These are phyloP conservation scores for Eriosoma lanigerum DNA, from an alignment of 1,140 invertebrate genomes.

Conservation along the genomic window DNA sequence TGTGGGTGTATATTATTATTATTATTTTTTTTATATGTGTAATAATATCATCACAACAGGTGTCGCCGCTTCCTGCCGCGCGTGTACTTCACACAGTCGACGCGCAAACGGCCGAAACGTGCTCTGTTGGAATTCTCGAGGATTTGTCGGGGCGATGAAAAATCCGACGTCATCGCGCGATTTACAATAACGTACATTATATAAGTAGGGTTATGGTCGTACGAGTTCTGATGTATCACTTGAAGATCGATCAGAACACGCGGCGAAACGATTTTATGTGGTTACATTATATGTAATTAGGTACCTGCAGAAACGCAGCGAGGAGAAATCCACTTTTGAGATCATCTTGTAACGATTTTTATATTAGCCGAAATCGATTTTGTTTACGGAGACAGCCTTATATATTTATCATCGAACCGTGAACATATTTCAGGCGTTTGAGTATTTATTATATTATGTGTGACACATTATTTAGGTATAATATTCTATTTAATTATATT, in stretches of 20 bases:
- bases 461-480: too few relatives aligned
- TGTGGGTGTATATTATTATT: constrained; percentile 16
- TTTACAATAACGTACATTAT: background rate
- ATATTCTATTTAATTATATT: too few relatives aligned
- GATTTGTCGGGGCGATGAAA: constrained; percentile 7
- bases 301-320: too few relatives aligned
- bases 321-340: too few relatives aligned
- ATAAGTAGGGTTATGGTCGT: background rate
- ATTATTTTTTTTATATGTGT: background rate
- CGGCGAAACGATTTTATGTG: background rate
- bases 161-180: constrained; percentile 30
- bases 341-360: too few relatives aligned
- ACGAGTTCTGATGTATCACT: constrained; percentile 39
- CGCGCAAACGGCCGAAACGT: constrained; percentile 7
- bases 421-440: too few relatives aligned
- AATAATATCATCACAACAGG: constrained; percentile 37
- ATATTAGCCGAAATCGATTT: too few relatives aligned
- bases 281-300: background rate
- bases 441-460: too few relatives aligned
- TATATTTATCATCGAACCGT: too few relatives aligned
- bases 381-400: too few relatives aligned
- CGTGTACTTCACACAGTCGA: too few relatives aligned
- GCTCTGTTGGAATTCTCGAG: constrained; percentile 43
- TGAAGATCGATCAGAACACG: background rate
- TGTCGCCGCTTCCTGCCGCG: constrained; percentile 16